Percentiles rank a stretch among this genome's conserved stretches.
Conservation (phyloP, 2,113 vertebrate genomes). For the Melanostigma gelatinosum region DNA sequence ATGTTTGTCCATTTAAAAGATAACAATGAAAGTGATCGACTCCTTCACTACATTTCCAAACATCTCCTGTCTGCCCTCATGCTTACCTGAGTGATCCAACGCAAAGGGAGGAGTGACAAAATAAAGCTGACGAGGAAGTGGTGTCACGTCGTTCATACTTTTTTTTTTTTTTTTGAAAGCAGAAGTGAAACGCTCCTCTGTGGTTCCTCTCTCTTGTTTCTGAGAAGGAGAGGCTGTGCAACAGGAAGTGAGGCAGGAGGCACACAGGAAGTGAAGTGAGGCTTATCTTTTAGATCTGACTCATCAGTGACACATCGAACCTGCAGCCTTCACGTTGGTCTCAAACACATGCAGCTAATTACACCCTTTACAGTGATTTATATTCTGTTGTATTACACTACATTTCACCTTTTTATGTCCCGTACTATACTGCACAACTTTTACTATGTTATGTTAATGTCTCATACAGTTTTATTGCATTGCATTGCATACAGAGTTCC, state of each 20-base stretch:
- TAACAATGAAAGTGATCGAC: no score
- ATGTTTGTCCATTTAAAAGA: no score
- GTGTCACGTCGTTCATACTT: neutral
- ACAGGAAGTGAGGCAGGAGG: conserved; percentile 74
- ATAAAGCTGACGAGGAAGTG: conserved; percentile 52
- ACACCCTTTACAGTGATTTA: neutral
- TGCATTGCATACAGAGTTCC: neutral
- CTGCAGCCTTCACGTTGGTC: neutral
- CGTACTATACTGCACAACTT: neutral
- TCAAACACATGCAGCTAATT: neutral
- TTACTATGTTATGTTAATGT: neutral
- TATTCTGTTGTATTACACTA: neutral
- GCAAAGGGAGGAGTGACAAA: neutral
- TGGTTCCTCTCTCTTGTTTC: conserved; percentile 66
- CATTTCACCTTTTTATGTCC: neutral
- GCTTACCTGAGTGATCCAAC: neutral
- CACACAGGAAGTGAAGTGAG: conserved; percentile 60
- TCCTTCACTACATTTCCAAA: no score
- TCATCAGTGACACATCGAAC: conserved; percentile 16
- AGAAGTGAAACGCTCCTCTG: conserved; percentile 73
- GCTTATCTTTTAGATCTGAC: neutral
- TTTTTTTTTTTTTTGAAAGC: conserved; percentile 29
- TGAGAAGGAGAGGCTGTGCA: conserved; percentile 65
- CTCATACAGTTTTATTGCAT: neutral
- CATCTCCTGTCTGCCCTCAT: no score